phyloP scores from a whole-genome alignment of 2,797 vertebrate species.

The Rhodeus uyekii region DNA sequence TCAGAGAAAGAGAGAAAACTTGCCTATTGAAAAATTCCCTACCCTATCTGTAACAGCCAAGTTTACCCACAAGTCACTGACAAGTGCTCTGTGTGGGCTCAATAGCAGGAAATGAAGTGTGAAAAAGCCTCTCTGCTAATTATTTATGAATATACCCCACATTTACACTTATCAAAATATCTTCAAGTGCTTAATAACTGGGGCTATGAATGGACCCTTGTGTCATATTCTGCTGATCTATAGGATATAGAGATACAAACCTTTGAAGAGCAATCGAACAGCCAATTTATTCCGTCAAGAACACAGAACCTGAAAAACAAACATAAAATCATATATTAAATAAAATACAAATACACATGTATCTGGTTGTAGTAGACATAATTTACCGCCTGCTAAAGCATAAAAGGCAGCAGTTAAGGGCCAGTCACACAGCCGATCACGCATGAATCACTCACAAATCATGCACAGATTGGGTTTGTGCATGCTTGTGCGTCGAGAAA shows the following conservation, averaged over 20 bases:
- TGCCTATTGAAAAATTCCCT: conserved; percentile 31
- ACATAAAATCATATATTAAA: too few species aligned
- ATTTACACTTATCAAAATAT: conserved; percentile 62
- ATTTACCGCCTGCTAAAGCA: neutral
- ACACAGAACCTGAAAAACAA: conserved; percentile 10
- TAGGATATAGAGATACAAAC: conserved; percentile 5
- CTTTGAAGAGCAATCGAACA: neutral
- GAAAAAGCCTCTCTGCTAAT: conserved; percentile 53
- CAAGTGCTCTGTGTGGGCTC: conserved; percentile 53
- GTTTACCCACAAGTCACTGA: conserved; percentile 59
- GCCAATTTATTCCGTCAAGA: conserved; percentile 27
- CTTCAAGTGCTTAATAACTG: conserved; percentile 69
- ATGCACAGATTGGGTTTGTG: too few species aligned
- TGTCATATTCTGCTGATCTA: conserved; percentile 55
- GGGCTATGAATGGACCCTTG: conserved; percentile 70
- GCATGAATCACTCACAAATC: too few species aligned
- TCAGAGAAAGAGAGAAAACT: conserved; percentile 13
- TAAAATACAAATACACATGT: neutral
- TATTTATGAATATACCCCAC: conserved; percentile 68
- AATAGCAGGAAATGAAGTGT: conserved; percentile 19
- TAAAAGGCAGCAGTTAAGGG: neutral
- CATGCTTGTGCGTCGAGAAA: too few species aligned
- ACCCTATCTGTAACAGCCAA: conserved; percentile 57
- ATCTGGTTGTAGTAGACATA: neutral
- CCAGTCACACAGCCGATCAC: too few species aligned